Conservation (phyloP, 2,888 invertebrate genomes). For the Limnephilus auricula region DNA sequence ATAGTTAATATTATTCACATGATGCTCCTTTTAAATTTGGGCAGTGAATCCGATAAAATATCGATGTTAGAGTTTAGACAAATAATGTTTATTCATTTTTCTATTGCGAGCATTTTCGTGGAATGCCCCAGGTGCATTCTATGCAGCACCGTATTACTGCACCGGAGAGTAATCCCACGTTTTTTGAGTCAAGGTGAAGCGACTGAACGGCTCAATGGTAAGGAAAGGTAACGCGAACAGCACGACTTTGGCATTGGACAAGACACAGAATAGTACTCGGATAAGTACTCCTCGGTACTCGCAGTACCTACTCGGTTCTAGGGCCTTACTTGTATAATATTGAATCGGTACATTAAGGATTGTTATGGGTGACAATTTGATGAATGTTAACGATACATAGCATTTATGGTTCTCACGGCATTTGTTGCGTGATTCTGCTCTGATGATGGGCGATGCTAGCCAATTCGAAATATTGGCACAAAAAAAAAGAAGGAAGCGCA, state of each 20-base stretch:
- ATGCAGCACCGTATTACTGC: constrained; percentile 40
- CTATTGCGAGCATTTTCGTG: background rate
- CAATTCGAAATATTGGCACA: background rate
- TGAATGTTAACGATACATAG: background rate
- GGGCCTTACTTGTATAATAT: background rate
- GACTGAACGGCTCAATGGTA: constrained; percentile 42
- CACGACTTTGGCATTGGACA: constrained; percentile 60
- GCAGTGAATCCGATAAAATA: too few species aligned
- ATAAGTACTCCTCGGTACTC: background rate
- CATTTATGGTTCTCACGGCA: background rate
- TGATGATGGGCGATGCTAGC: background rate
- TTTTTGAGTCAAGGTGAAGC: constrained; percentile 63
- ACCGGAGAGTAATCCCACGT: constrained; percentile 56
- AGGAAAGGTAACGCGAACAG: constrained; percentile 54
- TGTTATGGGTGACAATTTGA: background rate
- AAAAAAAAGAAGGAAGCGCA: background rate
- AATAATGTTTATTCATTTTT: too few species aligned
- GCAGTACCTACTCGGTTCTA: too few species aligned
- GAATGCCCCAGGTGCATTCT: constrained; percentile 47
- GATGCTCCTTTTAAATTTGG: too few species aligned
- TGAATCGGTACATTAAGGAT: background rate
- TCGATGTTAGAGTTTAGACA: too few species aligned
- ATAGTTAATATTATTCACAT: too few species aligned
- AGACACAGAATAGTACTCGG: background rate
- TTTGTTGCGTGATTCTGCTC: too few species aligned